Evolutionary conservation across 2,888 invertebrate genomes (phyloP), one percentile per base, ranked within the genome.

Genomic region (Heliconius ismenius): DNA sequence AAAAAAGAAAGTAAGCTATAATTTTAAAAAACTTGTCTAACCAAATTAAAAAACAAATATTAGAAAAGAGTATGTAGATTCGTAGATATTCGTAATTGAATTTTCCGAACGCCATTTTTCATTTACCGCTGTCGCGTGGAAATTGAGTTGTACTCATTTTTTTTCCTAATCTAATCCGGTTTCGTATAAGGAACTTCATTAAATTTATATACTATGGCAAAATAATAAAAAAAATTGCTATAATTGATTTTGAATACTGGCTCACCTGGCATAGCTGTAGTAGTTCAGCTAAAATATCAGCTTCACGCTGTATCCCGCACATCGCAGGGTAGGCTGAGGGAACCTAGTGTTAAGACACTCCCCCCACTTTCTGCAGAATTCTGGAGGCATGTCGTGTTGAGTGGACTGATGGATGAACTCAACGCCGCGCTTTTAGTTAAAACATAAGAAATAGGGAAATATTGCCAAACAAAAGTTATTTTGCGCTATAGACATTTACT

Each of bases 41-140:
- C 32, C 36, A 64, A 36, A 64, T 21, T 58, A 11, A 28, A 24
- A 68, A 75, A 62, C n/a, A 69, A 43, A 69, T 49, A 58, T 65
- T 54, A 24, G 10, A 49, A 68, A 24, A 70, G 15, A 32, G 18
- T 39, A 49, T 62, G 62, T 60, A 39, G 28, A 65, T 36, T 64
- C 21, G 65, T 62, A 70, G 43, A 62, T 43, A 62, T 39, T 64
- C 63, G 73, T 58, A 77, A 75, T 72, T 43, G 49, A 67, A 75
- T 75, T 72, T 72, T n/a, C 49, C 64, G 63, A 43, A 58, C 67
- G 36, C 65, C 65, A 75, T 77, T 75, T 77, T 77, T 75, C 72
- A 72, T 75, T 75, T 72, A 73, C 21, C 49, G 43, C 43, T 63
- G 69, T 75, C 75, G 65, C 26, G 32, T 32, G 26, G 43, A 54